Evolutionary conservation across 2,797 vertebrate species (phyloP).

Genomic region (Lithobates pipiens): DNA sequence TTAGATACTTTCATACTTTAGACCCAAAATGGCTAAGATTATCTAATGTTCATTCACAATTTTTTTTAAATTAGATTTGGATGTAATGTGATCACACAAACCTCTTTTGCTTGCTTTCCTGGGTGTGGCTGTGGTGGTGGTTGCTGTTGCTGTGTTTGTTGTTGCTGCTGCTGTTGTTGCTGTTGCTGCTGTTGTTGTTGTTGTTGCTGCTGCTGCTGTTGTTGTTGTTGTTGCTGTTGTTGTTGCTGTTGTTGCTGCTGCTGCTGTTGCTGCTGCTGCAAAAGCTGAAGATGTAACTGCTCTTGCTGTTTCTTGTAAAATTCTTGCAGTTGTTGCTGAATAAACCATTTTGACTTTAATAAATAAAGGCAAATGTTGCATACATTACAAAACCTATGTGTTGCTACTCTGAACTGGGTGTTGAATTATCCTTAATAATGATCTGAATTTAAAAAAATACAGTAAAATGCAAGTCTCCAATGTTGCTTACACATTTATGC

Average conservation of each 20-base stretch:
- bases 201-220: conserved; percentile 73
- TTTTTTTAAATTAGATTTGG: neutral
- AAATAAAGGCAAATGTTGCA: conserved; percentile 86
- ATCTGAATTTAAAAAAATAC: neutral
- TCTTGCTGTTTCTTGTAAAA: conserved; percentile 99
- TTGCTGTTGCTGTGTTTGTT: conserved; percentile 68
- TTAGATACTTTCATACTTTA: no score
- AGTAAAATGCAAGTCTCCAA: neutral
- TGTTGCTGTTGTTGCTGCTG: conserved; percentile 73
- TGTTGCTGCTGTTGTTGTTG: conserved; percentile 74
- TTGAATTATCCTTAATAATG: neutral
- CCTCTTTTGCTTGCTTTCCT: conserved; percentile 94
- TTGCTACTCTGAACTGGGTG: conserved; percentile 74
- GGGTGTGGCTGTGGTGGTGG: conserved; percentile 73
- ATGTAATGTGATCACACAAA: conserved; percentile 64
- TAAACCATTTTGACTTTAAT: conserved; percentile 87
- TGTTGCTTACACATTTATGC: neutral
- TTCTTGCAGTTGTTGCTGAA: conserved; percentile 99
- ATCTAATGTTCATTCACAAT: no score
- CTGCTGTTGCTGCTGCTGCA: conserved; percentile 94
- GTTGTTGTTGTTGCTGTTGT: conserved; percentile 74
- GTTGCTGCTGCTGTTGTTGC: conserved; percentile 71
- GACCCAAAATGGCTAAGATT: neutral
- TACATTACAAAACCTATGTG: conserved; percentile 80
- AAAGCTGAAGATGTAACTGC: conserved; percentile 99